These are phyloP conservation scores for Megalurothrips usitatus DNA, from an alignment of 2,888 invertebrate species.

Conservation along the genomic window DNA sequence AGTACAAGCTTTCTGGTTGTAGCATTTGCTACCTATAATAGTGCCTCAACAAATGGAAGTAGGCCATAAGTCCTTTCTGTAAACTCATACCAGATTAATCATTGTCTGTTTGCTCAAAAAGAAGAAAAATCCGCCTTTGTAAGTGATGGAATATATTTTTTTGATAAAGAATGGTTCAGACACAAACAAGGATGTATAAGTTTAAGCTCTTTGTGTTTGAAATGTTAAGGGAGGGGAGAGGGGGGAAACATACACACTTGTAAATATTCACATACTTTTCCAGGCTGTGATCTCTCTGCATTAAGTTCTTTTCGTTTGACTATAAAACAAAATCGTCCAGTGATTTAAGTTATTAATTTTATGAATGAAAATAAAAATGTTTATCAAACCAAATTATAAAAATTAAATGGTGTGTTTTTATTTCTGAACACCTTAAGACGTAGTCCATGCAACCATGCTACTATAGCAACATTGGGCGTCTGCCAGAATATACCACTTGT, in stretches of 20 bases:
- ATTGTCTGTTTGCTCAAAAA: conserved; percentile 25
- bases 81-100: not conserved
- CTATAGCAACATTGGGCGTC: no score
- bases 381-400: conserved; percentile 15
- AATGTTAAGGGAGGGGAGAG: conserved; percentile 5
- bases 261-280: conserved; percentile 27
- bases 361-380: conserved; percentile 26
- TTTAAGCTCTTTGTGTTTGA: conserved; percentile 16
- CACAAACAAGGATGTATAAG: conserved; percentile 17
- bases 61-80: not conserved
- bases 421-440: not conserved
- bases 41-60: not conserved
- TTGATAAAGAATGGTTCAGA: conserved; percentile 11
- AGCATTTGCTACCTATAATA: conserved; percentile 2
- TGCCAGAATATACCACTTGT: no score
- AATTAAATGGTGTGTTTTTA: not conserved
- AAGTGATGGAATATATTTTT: conserved; percentile 21
- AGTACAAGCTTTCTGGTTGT: conserved; percentile 25
- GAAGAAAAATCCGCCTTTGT: conserved; percentile 20
- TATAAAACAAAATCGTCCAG: conserved; percentile 23
- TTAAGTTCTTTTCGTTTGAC: conserved; percentile 15
- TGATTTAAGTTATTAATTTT: conserved; percentile 27
- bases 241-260: conserved; percentile 15
- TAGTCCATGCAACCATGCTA: no score
- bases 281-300: conserved; percentile 25